phyloP scores from a whole-genome alignment of 2,113 vertebrate species.

The Nycticorax nycticorax region DNA sequence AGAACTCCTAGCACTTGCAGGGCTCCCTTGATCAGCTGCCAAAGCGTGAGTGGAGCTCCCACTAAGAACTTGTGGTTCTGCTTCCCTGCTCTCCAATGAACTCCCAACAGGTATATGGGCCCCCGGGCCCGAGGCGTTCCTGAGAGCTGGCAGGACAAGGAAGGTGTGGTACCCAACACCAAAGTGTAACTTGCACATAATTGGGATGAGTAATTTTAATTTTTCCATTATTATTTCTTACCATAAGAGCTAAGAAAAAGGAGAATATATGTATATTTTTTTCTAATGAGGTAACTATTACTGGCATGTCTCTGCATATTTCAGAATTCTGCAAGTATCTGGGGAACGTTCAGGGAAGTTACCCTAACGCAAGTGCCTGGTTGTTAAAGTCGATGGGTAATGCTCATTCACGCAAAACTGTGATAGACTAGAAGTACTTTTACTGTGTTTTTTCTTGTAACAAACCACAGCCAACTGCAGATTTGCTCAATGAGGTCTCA shows the following conservation, averaged over 20 bases:
- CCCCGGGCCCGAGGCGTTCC: not conserved
- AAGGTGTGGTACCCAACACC: not conserved
- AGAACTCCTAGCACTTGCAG: conserved; percentile 69
- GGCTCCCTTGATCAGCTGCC: not conserved
- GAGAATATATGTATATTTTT: not conserved
- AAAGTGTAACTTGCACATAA: not conserved
- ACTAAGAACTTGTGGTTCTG: conserved; percentile 16
- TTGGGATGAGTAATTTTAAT: not conserved
- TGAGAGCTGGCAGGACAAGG: conserved; percentile 3
- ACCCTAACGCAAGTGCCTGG: not conserved
- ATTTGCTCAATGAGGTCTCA: not conserved
- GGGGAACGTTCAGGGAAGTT: not conserved
- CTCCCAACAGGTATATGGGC: not conserved
- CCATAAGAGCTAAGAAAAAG: not conserved
- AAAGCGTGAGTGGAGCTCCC: not conserved
- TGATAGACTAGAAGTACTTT: conserved; percentile 21
- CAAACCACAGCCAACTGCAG: not conserved
- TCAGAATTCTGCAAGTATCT: conserved; percentile 33
- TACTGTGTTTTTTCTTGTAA: not conserved
- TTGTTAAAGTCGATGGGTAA: not conserved
- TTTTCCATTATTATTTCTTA: conserved; percentile 23
- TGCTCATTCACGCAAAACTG: conserved; percentile 23
- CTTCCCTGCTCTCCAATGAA: conserved; percentile 28
- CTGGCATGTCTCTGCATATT: conserved; percentile 11
- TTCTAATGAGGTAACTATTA: not conserved